These are phyloP conservation scores for Actinopyga echinites DNA, from an alignment of 53 echinoderm and acorn worm genomes.

Conservation along the genomic window DNA sequence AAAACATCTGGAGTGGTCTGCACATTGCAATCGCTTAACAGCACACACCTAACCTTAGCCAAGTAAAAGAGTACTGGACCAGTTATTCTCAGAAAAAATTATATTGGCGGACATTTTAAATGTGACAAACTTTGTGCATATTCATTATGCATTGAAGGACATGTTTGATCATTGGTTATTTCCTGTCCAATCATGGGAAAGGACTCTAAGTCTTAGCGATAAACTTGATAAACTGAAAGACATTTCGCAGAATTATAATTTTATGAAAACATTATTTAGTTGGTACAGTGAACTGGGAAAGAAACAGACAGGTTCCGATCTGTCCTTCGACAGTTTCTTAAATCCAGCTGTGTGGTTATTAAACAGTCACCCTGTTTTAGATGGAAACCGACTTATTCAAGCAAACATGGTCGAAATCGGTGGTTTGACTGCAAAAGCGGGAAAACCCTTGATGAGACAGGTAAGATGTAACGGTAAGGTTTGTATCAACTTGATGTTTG, in stretches of 20 bases:
- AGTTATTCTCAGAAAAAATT: no score
- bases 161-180: neutral
- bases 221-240: neutral
- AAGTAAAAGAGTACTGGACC: no score
- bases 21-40: no score
- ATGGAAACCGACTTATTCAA: conserved; percentile 3
- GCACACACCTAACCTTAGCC: no score
- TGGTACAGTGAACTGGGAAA: neutral
- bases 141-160: neutral
- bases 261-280: neutral
- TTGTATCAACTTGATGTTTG: no score
- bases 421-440: conserved; percentile 28
- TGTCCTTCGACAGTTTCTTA: neutral
- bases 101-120: neutral
- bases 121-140: neutral
- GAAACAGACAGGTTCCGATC: neutral
- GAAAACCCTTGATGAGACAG: conserved; percentile 5
- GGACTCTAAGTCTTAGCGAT: neutral
- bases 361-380: conserved; percentile 36
- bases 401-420: conserved; percentile 33
- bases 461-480: conserved; percentile 12
- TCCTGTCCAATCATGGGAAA: neutral
- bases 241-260: neutral
- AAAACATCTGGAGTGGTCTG: no score
- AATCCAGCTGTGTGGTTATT: conserved; percentile 39